A percentile compares a stretch with the other conserved stretches of the same genome.
phyloP scores from a whole-genome alignment of 2,113 vertebrate genomes.

The Campylomormyrus numenius region DNA sequence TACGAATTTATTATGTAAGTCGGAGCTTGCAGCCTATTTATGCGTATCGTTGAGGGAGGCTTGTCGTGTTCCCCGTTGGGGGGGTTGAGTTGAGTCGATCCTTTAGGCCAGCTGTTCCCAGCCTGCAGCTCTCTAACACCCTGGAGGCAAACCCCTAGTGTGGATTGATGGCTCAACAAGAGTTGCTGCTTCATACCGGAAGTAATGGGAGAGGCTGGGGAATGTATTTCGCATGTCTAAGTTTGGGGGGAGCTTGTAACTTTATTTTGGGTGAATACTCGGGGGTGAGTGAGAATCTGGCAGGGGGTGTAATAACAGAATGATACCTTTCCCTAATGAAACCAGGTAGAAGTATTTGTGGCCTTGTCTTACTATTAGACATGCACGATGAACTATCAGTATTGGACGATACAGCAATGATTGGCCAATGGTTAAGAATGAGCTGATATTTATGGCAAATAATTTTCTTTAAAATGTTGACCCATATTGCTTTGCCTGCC shows the following conservation, averaged over 20 bases:
- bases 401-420: neutral
- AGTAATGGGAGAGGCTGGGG: neutral
- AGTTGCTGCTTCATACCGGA: neutral
- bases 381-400: neutral
- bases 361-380: neutral
- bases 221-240: neutral
- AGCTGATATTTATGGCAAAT: neutral
- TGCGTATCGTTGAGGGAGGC: neutral
- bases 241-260: neutral
- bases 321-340: neutral
- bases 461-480: neutral
- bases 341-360: neutral
- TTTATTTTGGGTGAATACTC: neutral
- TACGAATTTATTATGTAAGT: neutral
- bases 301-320: neutral
- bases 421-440: neutral
- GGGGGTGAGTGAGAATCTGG: neutral
- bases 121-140: neutral
- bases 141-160: neutral
- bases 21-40: neutral
- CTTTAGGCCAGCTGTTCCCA: neutral
- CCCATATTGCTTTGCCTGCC: neutral
- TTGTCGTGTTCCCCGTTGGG: neutral
- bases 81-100: neutral
- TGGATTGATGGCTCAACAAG: neutral